phyloP scores from a whole-genome alignment of 2,113 vertebrate genomes.

The Nycticryphes semicollaris region DNA sequence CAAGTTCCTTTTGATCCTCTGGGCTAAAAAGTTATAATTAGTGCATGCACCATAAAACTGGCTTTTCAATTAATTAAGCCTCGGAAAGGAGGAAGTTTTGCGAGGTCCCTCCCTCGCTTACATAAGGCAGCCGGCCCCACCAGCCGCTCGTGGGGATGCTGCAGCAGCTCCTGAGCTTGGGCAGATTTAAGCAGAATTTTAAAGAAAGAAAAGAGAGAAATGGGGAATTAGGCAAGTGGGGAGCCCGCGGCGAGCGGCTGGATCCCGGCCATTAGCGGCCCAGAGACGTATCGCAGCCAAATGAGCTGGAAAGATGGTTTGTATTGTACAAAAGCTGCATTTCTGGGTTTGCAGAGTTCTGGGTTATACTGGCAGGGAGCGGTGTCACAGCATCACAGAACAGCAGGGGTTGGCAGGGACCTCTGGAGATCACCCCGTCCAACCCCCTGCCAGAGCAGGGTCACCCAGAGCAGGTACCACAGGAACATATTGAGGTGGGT shows the following conservation, averaged over 20 bases:
- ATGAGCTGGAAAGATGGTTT: background rate
- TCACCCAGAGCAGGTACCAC: no score
- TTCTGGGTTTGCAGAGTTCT: background rate
- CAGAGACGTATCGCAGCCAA: background rate
- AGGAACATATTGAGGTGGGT: no score
- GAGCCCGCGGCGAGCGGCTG: background rate
- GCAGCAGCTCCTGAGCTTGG: rapidly evolving
- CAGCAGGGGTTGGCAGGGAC: no score
- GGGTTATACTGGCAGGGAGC: no score
- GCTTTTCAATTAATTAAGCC: conserved; percentile 68
- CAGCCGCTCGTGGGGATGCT: rapidly evolving
- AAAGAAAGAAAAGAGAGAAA: background rate
- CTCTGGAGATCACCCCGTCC: no score
- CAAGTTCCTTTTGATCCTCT: conserved; percentile 35
- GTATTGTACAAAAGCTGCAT: background rate
- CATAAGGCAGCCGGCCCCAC: background rate
- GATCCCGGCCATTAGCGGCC: rapidly evolving
- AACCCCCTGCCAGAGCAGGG: no score
- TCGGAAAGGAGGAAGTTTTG: background rate
- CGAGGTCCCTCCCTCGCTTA: background rate
- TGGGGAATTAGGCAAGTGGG: background rate
- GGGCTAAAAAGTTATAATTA: conserved; percentile 59
- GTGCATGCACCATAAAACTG: conserved; percentile 27
- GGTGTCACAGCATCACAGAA: no score
- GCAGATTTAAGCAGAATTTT: background rate